phyloP scores from a whole-genome alignment of 2,113 vertebrate genomes.

The Scopus umbretta region DNA sequence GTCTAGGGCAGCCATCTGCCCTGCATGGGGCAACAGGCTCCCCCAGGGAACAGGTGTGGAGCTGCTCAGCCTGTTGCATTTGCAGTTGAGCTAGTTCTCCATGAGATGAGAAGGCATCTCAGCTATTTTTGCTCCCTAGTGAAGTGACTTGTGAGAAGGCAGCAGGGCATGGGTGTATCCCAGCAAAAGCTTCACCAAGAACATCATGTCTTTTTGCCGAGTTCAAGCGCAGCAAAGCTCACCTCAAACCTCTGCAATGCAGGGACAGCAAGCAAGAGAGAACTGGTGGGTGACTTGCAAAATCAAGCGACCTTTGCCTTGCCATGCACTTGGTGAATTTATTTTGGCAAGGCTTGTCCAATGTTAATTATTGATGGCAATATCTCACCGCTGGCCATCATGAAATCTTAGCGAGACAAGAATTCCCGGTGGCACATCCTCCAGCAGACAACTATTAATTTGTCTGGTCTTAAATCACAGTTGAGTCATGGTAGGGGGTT shows the following conservation, averaged over 20 bases:
- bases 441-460: background rate
- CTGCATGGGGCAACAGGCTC: rapidly evolving
- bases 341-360: background rate
- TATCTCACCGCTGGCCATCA: rapidly evolving
- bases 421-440: background rate
- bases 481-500: background rate
- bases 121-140: background rate
- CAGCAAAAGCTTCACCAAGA: background rate
- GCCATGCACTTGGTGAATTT: background rate
- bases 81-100: background rate
- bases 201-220: background rate
- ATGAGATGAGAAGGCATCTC: background rate
- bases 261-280: background rate
- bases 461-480: background rate
- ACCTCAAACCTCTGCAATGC: background rate
- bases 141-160: background rate
- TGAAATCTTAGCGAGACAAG: background rate
- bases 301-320: background rate
- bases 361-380: background rate
- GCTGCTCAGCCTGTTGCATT: background rate
- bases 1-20: background rate
- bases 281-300: background rate
- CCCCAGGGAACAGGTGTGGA: background rate
- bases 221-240: background rate
- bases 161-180: background rate